Base-by-base conservation (phyloP, 1,140 invertebrate genomes). In the Drosophila santomea region DNA sequence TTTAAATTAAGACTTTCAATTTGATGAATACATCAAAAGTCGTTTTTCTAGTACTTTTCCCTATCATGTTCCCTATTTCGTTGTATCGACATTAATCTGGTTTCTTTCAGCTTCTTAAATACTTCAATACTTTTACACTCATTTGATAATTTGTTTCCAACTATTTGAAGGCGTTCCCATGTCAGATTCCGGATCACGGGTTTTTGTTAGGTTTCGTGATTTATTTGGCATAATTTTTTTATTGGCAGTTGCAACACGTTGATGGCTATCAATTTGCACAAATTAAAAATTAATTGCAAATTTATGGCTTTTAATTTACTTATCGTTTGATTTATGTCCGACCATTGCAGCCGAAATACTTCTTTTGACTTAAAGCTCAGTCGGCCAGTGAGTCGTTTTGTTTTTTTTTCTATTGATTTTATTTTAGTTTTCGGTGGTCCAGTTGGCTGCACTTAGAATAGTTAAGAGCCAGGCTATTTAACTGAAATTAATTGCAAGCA, bases 261-360 rank as follows among this genome's bases (percentile, higher is more conserved):
- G 80, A 83, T 83, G 76, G 51, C 86, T 68, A 83, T 88, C 84
- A 84, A 88, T 84, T 89, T 89, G 80, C 80, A 77, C 83, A 89
- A 90, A 90, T 86, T 90, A 86, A 90, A 90, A 90, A 83, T 90
- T 90, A 90, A 90, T 90, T 90, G 86, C 75, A 83, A 90, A 90
- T 90, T 90, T 90, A 90, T 90, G 71, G 86, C 86, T 79, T 90
- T 90, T 90, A 90, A 90, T 86, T 90, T 90, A 81, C 76, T 80
- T 90, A 86, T 77, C 78, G 69, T 48, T 72, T 90, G 86, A 90
- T 80, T 90, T 90, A 86, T 90, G 79, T 58, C 71, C 59, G 56
- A 62, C 78, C 44, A 32, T 32, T 38, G 12, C 55, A 56, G 28
- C 55, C 67, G 39, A 73, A 61, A 61, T 52, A 50, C 41, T 63